Base-by-base conservation (phyloP, 2,888 invertebrate genomes). In the Sinopyrophorus schimmeli region DNA sequence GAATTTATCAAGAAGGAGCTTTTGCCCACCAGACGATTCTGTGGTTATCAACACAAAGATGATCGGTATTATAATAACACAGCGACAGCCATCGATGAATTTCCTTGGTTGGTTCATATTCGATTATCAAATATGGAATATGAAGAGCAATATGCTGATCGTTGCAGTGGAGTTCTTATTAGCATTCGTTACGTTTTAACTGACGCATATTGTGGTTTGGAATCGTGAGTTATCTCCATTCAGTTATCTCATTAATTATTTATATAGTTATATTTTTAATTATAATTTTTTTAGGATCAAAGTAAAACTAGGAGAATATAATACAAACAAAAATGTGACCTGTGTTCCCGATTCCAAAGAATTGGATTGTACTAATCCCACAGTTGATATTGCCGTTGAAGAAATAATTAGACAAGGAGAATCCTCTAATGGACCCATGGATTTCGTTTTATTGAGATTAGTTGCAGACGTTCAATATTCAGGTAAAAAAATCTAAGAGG, bases 21-120 rank as follows among this genome's bases (percentile, higher is more conserved):
- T 16, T 11, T 39, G 20, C 39, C 39, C 2, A 18, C 15, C 11
- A 5, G 14, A 4, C 16, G 9, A 6, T 39, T 28, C 18, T 39
- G 39, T 17, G 39, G 39, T 7, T 39, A 11, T 11, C 39, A 39
- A 17, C 39, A 39, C 12, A 39, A 17, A 16, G 39, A 39, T 18
- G 39, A 39, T 11, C 17, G 39, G 2, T n/a, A 18, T 6, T 28
- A 39, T 10, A 9, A 39, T n/a, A 24, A 12, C n/a, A 6, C 18
- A 1, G 3, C 6, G 2, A 39, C 39, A 1, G 39, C 39, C 1
- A 5, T 39, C 5, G 39, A 39, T 12, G 39, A 39, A 18, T 39
- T 24, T 39, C 39, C 39, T 2, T 39, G 39, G 39, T 28, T 39
- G 15, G 39, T 39, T 2, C 26, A 24, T 6, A 27, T 39, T 3